Evolutionary conservation across 2,797 vertebrate species (phyloP).

Genomic region (Spinibarbus caldwelli): DNA sequence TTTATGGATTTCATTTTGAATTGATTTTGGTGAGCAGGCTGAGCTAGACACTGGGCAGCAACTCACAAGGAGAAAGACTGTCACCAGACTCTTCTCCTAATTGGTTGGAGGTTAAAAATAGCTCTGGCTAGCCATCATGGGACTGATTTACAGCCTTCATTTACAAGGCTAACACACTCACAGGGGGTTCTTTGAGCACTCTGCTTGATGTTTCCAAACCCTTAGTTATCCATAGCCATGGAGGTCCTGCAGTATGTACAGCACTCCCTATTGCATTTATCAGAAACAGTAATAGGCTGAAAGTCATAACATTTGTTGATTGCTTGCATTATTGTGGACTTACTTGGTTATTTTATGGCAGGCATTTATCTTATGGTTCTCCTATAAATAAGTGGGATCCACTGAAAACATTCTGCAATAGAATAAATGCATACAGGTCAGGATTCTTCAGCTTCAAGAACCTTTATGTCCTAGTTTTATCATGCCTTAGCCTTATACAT

Average conservation of each 20-base stretch:
- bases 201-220: slow-evolving; percentile 18
- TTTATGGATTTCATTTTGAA: slow-evolving; percentile 30
- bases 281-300: background rate
- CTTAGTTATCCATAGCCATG: slow-evolving; percentile 2
- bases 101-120: slow-evolving; percentile 74
- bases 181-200: slow-evolving; percentile 43
- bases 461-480: too few species aligned
- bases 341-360: background rate
- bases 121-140: slow-evolving; percentile 60
- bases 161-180: slow-evolving; percentile 69
- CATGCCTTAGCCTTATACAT: too few species aligned
- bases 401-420: background rate
- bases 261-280: background rate
- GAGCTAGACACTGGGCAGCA: slow-evolving; percentile 20
- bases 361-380: background rate
- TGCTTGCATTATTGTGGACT: background rate
- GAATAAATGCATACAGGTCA: too few species aligned
- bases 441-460: too few species aligned
- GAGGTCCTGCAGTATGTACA: background rate
- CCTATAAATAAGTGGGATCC: background rate
- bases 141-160: slow-evolving; percentile 70
- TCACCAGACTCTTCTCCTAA: slow-evolving; percentile 63
- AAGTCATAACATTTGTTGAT: background rate
- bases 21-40: slow-evolving; percentile 4
- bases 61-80: slow-evolving; percentile 28